Conservation (phyloP, 2,113 vertebrate genomes). For the Oophaga pumilio region DNA sequence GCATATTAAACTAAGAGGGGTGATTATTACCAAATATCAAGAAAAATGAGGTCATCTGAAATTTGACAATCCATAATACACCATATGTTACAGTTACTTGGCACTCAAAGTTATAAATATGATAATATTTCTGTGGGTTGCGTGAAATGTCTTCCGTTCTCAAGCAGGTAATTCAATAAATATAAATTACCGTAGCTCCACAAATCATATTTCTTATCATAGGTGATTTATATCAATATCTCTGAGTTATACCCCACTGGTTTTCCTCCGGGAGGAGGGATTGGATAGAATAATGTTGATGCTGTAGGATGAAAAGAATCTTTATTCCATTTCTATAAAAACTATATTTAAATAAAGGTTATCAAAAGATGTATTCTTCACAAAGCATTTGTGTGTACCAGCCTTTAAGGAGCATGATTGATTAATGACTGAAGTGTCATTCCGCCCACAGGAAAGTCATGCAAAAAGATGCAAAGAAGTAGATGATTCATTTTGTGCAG, state of each 20-base stretch:
- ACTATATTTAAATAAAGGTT: neutral
- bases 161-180: constrained; percentile 51
- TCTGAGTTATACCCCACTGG: constrained; percentile 1
- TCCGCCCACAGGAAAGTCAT: neutral
- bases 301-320: neutral
- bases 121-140: constrained; percentile 49
- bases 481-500: neutral
- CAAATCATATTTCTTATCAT: constrained; percentile 45
- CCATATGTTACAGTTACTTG: constrained; percentile 49
- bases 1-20: constrained; percentile 45
- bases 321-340: neutral
- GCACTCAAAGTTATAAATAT: constrained; percentile 51
- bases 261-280: neutral
- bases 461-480: neutral
- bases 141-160: constrained; percentile 15
- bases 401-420: neutral
- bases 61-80: constrained; percentile 48
- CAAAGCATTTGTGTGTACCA: neutral
- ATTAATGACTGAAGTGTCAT: neutral
- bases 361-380: neutral
- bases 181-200: constrained; percentile 44
- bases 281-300: neutral
- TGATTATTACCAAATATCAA: constrained; percentile 52
- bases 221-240: constrained; percentile 54
- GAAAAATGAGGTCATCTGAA: constrained; percentile 57